Percentiles rank a stretch among this genome's conserved stretches.
Conservation (phyloP, 2,888 invertebrate genomes). For the Quadroppia sp. region DNA sequence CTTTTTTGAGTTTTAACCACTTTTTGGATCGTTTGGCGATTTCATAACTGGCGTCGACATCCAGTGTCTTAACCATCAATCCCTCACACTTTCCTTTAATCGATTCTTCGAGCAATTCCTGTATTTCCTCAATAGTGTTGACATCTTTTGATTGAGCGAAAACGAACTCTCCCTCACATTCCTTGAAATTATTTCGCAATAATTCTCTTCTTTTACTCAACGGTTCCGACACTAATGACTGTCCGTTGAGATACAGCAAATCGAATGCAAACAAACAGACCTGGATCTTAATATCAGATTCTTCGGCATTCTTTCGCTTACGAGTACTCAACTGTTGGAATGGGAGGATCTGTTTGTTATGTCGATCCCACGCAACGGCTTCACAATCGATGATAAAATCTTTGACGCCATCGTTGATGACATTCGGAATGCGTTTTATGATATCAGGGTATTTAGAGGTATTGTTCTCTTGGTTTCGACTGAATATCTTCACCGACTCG, state of each 20-base stretch:
- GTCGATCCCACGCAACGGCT: conserved; percentile 92
- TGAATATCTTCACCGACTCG: conserved; percentile 74
- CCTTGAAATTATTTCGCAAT: conserved; percentile 66
- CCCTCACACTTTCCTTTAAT: conserved; percentile 96
- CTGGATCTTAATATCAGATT: conserved; percentile 72
- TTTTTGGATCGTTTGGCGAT: conserved; percentile 90
- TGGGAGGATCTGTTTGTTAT: conserved; percentile 81
- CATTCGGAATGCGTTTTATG: conserved; percentile 62
- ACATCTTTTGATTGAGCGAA: conserved; percentile 82
- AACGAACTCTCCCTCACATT: conserved; percentile 70
- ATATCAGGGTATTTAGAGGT: conserved; percentile 95
- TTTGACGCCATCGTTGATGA: conserved; percentile 56
- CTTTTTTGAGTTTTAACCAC: conserved; percentile 96
- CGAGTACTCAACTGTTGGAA: conserved; percentile 93
- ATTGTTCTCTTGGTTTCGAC: conserved; percentile 92
- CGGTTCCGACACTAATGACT: conserved; percentile 71
- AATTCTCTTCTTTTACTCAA: conserved; percentile 69
- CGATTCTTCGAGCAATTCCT: conserved; percentile 87
- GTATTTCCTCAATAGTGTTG: conserved; percentile 79
- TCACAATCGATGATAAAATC: conserved; percentile 93
- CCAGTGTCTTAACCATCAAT: conserved; percentile 93
- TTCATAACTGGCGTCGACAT: conserved; percentile 86
- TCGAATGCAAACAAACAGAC: conserved; percentile 97
- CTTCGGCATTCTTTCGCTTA: conserved; percentile 81
- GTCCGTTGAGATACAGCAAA: conserved; percentile 83